Base-by-base conservation (phyloP, 2,797 vertebrate species). In the Esox lucius region DNA sequence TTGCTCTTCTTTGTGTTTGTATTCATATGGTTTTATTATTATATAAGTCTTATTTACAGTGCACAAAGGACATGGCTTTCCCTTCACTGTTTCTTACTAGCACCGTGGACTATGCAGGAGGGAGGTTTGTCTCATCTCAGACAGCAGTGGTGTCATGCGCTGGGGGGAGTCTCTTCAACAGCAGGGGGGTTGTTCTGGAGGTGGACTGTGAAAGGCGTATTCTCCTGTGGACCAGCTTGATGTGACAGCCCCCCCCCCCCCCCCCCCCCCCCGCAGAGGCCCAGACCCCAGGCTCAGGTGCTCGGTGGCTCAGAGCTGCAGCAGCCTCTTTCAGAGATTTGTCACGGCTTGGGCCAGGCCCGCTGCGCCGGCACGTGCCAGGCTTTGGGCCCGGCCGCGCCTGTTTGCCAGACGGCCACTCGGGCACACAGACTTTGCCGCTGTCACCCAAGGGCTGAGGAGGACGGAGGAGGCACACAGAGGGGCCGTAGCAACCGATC, bases 341-440 rank as follows among this genome's bases (percentile, higher is more conserved):
- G 95, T 96, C 95, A 96, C 87, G 94, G 87, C 92, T 88, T 84
- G 70, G 82, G 74, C 85, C 68, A 86, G 83, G 89, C 93, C 95
- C 91, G 95, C 94, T 96, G 96, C 86, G 94, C 83, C 88, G 89
- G 91, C 94, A 93, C 91, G 94, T 96, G 96, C 95, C 95, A 91
- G 94, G 53, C 19, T 94, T 94, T 93, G 84, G 39, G 85, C 82
- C 90, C 88, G 90, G 87, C 83, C 84, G 90, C 84, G 87, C 90
- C 95, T 87, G 93, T 90, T 89, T 89, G 87, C 95, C 96, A 96
- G 95, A 96, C 95, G 91, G 94, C 89, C 92, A 80, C 90, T 92
- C 91, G 39, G 91, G 88, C 93, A 93, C 85, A 89, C 91, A 71
- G 89, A 93, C 95, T n/a, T n/a, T 93, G 94, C 94, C 89, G 91